Conservation (phyloP, 1,140 invertebrate genomes). For the Lepidotrigona ventralis region DNA sequence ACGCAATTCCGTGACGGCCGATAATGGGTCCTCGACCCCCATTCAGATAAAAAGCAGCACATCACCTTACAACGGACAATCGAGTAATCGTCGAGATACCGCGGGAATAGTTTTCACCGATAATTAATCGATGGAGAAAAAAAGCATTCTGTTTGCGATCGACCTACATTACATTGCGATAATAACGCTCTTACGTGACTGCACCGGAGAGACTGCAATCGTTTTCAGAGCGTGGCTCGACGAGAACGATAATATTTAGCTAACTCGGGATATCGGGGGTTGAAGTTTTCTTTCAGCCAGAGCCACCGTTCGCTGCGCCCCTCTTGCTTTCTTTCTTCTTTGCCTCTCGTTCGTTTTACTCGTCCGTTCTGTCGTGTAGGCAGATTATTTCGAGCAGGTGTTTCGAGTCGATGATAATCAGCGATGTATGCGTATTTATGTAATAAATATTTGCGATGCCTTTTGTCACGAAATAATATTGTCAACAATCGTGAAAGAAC, state of each 20-base stretch:
- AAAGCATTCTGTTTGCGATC: slow-evolving; percentile 56
- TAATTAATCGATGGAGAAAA: slow-evolving; percentile 65
- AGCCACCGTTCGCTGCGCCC: no score
- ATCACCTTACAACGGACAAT: slow-evolving; percentile 26
- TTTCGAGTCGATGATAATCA: no score
- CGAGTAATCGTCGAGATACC: slow-evolving; percentile 53
- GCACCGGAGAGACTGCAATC: slow-evolving; percentile 7
- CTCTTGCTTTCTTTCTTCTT: background rate
- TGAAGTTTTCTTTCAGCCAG: background rate
- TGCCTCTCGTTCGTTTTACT: background rate
- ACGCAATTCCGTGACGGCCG: slow-evolving; percentile 42
- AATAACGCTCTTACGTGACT: slow-evolving; percentile 46
- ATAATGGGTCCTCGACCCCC: slow-evolving; percentile 70
- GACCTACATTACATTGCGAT: slow-evolving; percentile 67
- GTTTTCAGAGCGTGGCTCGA: background rate
- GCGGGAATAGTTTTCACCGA: slow-evolving; percentile 61
- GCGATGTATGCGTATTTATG: no score
- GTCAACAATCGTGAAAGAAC: no score
- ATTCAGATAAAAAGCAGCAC: slow-evolving; percentile 55
- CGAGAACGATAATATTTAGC: slow-evolving; percentile 33
- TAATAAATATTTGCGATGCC: no score
- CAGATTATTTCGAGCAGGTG: background rate
- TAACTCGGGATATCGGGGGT: background rate
- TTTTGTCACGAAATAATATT: no score
- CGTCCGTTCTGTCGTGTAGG: no score